These are phyloP conservation scores for Sciurus vulgaris DNA, from an alignment of 2,797 vertebrate species.

Conservation along the genomic window DNA sequence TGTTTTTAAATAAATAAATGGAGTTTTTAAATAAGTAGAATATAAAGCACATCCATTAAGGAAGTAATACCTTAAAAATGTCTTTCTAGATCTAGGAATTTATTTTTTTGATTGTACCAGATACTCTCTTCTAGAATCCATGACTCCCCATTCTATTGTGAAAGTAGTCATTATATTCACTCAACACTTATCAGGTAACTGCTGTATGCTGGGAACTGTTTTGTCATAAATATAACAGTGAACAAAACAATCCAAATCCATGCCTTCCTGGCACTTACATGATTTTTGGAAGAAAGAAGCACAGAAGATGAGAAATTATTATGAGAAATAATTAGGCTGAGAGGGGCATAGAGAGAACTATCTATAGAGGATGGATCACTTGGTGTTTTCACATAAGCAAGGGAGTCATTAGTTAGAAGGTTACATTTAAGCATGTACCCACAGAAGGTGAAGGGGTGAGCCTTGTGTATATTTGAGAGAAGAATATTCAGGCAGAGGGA, in stretches of 20 bases:
- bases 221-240: background rate
- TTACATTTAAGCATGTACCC: background rate
- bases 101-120: constrained; percentile 21
- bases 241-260: background rate
- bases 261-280: background rate
- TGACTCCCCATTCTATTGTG: background rate
- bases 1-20: constrained; percentile 16
- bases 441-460: background rate
- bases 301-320: background rate
- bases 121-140: constrained; percentile 23
- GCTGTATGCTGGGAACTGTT: background rate
- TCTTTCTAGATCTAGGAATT: constrained; percentile 3
- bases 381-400: background rate
- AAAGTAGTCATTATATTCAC: background rate
- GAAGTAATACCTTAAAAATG: background rate
- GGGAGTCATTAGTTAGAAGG: background rate
- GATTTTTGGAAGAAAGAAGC: background rate
- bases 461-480: background rate
- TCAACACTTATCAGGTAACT: constrained; percentile 6
- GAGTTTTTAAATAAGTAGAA: background rate
- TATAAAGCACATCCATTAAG: background rate
- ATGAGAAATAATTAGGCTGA: background rate
- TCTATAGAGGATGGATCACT: background rate
- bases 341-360: background rate
- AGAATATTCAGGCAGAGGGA: background rate